Evolutionary conservation across 1,140 invertebrate species (phyloP).

Genomic region (Leptinotarsa texana): DNA sequence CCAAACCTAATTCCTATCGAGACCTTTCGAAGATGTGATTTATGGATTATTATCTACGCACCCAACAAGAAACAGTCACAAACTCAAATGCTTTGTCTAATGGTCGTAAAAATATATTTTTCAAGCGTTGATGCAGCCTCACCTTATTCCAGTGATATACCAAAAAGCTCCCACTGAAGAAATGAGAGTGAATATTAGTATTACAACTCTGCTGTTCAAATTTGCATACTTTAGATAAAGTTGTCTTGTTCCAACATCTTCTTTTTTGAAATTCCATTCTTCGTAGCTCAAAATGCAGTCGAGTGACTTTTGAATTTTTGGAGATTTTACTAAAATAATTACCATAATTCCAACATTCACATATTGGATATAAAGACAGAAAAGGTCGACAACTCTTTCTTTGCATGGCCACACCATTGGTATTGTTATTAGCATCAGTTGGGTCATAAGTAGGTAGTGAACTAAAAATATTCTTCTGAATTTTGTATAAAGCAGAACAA

Average conservation of each 20-base stretch:
- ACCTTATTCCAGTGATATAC: constrained; percentile 3
- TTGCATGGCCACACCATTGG: not conserved
- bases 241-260: not conserved
- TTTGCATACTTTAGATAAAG: not conserved
- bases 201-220: not conserved
- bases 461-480: not conserved
- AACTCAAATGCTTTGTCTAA: too few relatives aligned
- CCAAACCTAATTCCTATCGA: too few relatives aligned
- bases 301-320: not conserved
- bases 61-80: too few relatives aligned
- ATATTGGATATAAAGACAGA: constrained; percentile 2
- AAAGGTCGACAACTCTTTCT: not conserved
- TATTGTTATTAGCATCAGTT: not conserved
- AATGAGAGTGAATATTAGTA: not conserved
- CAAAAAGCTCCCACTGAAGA: not conserved
- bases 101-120: not conserved
- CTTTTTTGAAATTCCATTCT: not conserved
- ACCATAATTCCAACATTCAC: not conserved
- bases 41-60: too few relatives aligned
- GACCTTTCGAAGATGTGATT: too few relatives aligned
- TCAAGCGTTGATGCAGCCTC: not conserved
- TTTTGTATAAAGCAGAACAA: not conserved
- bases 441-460: constrained; percentile 1
- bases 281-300: constrained; percentile 7
- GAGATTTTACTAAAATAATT: not conserved